Conservation (phyloP, 2,113 vertebrate species). For the Uria lomvia region DNA sequence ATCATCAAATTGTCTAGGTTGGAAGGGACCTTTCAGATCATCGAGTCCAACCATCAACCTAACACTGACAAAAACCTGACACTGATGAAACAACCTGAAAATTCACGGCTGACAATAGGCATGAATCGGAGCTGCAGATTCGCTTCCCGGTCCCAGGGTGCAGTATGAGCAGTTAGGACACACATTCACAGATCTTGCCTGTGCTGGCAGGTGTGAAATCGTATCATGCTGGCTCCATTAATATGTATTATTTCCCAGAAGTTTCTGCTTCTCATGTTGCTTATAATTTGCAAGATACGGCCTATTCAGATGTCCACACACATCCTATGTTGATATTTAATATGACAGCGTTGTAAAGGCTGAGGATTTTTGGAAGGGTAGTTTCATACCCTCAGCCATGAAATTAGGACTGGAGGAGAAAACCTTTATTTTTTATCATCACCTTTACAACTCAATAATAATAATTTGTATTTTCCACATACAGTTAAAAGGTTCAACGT, state of each 20-base stretch:
- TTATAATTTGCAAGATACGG: not conserved
- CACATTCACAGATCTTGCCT: not conserved
- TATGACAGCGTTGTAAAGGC: not conserved
- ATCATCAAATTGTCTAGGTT: too few species aligned
- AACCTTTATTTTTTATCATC: not conserved
- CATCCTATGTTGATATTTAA: not conserved
- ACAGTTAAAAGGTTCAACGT: not conserved
- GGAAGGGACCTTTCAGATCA: too few species aligned
- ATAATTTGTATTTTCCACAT: not conserved
- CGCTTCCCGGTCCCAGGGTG: not conserved
- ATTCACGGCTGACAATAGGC: not conserved
- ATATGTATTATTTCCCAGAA: not conserved
- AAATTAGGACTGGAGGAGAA: not conserved
- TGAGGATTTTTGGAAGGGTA: not conserved
- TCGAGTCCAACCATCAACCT: too few species aligned
- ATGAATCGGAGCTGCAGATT: not conserved
- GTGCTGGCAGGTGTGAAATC: not conserved
- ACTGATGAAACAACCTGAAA: too few species aligned
- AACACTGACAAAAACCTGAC: too few species aligned
- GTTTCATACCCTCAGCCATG: not conserved
- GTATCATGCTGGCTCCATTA: not conserved
- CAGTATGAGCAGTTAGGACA: not conserved
- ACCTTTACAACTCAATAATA: not conserved
- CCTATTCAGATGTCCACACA: not conserved
- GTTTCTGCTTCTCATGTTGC: not conserved